A percentile compares a stretch with the other conserved stretches of the same genome.
Evolutionary conservation across 1,140 invertebrate species (phyloP).

Genomic region (Sitobion miscanthi): DNA sequence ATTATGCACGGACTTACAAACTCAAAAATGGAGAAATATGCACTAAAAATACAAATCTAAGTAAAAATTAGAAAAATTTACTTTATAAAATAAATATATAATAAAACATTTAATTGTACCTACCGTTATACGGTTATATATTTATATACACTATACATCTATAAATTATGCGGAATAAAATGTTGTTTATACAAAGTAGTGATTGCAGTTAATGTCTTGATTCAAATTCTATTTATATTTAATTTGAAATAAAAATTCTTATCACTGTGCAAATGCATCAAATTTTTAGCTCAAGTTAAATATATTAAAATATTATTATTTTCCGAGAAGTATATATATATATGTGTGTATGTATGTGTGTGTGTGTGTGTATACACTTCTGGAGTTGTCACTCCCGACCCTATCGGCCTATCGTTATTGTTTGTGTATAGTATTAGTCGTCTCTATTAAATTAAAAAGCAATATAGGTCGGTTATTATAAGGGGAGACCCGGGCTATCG

Average conservation of each 20-base stretch:
- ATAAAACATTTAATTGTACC: not conserved
- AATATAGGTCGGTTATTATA: not conserved
- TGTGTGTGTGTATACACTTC: not conserved
- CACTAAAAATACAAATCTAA: not conserved
- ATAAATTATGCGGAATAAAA: too few relatives aligned
- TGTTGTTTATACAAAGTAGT: not conserved
- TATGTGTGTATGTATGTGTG: too few relatives aligned
- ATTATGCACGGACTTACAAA: not conserved
- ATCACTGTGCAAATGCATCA: not conserved
- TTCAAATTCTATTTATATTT: not conserved
- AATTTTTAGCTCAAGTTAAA: not conserved
- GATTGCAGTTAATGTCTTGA: not conserved
- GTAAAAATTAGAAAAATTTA: not conserved
- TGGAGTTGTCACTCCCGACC: not conserved
- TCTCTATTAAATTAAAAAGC: conserved; percentile 11
- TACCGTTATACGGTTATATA: too few relatives aligned
- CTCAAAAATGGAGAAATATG: not conserved
- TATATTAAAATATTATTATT: not conserved
- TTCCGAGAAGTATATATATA: not conserved
- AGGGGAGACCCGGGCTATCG: not conserved
- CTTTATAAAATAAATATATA: not conserved
- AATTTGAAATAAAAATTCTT: too few relatives aligned
- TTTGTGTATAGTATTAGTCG: not conserved
- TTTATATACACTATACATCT: too few relatives aligned
- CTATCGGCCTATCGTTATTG: not conserved